Evolutionary conservation across 2,113 vertebrate species (phyloP), one percentile per base, ranked within the genome.

Genomic region (Hippotragus niger): DNA sequence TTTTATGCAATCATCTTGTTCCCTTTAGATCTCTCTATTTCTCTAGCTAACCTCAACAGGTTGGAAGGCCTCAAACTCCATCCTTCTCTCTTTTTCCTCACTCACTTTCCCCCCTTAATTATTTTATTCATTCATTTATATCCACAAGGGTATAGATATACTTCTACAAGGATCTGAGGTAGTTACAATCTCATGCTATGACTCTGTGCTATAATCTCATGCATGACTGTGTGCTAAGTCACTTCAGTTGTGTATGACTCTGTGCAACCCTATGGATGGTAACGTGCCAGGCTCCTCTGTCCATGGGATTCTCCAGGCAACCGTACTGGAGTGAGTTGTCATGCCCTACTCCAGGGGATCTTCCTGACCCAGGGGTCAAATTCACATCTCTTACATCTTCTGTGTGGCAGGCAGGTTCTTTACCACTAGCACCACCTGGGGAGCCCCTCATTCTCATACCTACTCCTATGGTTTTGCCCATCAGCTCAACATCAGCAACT

Each of bases 91-190:
- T 92, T 93, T 43, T 94, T 81, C 57, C 57, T 83, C 40, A 40
- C n/a, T 96, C 62, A n/a, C 29, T 27, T 45, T 81, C 86, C 76
- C 21, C 45, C 71, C 15, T 74, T 91, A 23, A 52, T 96, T 86
- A 92, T 86, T 64, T 88, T 74, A 84, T 88, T 94, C 33, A 81
- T 82, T 90, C 52, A 57, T 95, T 88, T 91, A 84, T 29, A 23
- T 57, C 7, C 13, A 71, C 58, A 67, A 87, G 71, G 40, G 67
- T 33, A 84, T 84, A 80, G 83, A 50, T 82, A 52, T 23, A n/a
- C 80, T 74, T 85, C 52, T 27, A 84, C 50, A 40, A 67, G 52
- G 43, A 88, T 91, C 12, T 90, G 43, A 88, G 10, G 57, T 62
- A 94, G 43, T 83, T 83, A 50, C 14, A 53, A 82, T 86, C 33